These are phyloP conservation scores for Pegoplata infirma DNA, from an alignment of 2,888 invertebrate species.

Conservation along the genomic window DNA sequence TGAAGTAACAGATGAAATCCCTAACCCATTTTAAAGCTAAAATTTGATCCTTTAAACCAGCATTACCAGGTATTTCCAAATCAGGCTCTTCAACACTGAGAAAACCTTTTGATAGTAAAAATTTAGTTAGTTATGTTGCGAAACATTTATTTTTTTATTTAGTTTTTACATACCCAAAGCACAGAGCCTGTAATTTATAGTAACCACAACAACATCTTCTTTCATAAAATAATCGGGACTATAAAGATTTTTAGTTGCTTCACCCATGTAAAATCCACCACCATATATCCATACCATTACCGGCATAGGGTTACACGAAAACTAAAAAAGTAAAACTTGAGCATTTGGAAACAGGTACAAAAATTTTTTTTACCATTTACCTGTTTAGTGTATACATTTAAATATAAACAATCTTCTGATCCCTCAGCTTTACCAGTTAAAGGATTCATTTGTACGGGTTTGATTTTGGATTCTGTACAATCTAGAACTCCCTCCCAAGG, in stretches of 20 bases:
- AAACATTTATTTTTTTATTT: background rate
- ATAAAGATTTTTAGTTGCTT: constrained; percentile 70
- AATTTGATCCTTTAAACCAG: constrained; percentile 79
- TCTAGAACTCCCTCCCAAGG: constrained; percentile 78
- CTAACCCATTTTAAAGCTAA: constrained; percentile 79
- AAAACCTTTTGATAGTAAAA: constrained; percentile 75
- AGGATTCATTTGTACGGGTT: constrained; percentile 72
- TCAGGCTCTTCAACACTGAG: constrained; percentile 78
- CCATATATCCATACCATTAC: constrained; percentile 79
- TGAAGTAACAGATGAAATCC: constrained; percentile 78
- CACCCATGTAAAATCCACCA: constrained; percentile 78
- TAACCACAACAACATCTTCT: constrained; percentile 78
- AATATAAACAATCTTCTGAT: constrained; percentile 79
- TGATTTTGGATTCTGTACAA: constrained; percentile 72
- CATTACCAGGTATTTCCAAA: constrained; percentile 79
- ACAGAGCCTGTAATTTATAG: constrained; percentile 79
- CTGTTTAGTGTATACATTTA: constrained; percentile 78
- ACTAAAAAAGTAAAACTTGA: constrained; percentile 43
- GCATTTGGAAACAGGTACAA: background rate
- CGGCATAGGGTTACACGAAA: constrained; percentile 68
- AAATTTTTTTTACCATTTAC: constrained; percentile 68
- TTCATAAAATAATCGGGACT: constrained; percentile 78
- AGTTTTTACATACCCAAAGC: constrained; percentile 70
- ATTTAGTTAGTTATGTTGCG: background rate
- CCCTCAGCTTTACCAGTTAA: constrained; percentile 73